Base-by-base conservation (phyloP, 2,113 vertebrate genomes). In the Tor tambroides region DNA sequence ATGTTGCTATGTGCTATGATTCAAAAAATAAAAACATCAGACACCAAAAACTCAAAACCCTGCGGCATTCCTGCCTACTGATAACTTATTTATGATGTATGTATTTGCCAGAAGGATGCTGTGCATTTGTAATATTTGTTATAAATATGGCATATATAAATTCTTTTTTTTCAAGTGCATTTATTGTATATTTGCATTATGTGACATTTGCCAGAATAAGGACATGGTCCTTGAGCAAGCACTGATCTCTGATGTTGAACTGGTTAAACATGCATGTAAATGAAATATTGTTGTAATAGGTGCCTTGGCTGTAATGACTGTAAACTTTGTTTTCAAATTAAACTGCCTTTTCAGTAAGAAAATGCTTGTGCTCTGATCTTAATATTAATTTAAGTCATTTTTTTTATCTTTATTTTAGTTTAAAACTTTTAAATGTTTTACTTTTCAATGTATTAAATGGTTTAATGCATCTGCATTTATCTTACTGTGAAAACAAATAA, bases 41-140 rank as follows among this genome's bases (percentile, higher is more conserved):
- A 69, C 19, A 46, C 23, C 30, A 79, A 28, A 23, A 87, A 82
- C 76, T 35, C 76, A 83, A n/a, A n/a, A 54, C 46, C 41, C 49
- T 85, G 26, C 59, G 80, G 30, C 77, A 87, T 89, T 80, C 5
- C 32, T 79, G 83, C 59, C 54, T 87, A 28, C 67, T 46, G 59
- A 28, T 85, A 72, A 69, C 19, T 72, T 61, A 23, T 77, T 75
- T 59, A 30, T 83, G 41, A n/a, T 85, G 83, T 87, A 72, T 78
- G 82, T 85, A 69, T 77, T 82, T 85, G 35, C 56, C 10, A 81
- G 26, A 23, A 51, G 85, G 30, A 59, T 87, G 78, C 38, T 87
- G 86, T 87, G 87, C 49, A 89, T 88, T 81, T 75, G 32, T 80
- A 75, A 38, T 81, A 12, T 69, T 87, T 49, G 38, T 86, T 51